Evolutionary conservation across 2,797 vertebrate genomes (phyloP).

Genomic region (Decapterus maruadsi): DNA sequence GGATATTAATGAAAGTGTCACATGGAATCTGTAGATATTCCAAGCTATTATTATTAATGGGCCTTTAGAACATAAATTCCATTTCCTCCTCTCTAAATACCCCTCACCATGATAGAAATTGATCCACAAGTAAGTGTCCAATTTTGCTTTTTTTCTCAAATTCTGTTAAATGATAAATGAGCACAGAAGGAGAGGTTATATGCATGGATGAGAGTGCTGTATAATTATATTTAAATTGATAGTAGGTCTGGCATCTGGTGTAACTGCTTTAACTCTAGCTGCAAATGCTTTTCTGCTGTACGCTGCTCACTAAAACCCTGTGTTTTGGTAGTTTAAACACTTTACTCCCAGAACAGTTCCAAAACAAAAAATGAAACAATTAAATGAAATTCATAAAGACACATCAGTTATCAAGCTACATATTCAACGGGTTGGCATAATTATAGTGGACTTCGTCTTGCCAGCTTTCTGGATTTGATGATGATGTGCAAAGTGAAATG

Average conservation of each 20-base stretch:
- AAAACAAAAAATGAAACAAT: neutral
- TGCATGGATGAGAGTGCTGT: constrained; percentile 70
- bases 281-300: neutral
- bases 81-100: constrained; percentile 76
- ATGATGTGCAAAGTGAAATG: constrained; percentile 9
- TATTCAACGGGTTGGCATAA: neutral
- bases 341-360: neutral
- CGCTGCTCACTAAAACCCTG: neutral
- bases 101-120: constrained; percentile 80
- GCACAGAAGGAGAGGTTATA: constrained; percentile 70
- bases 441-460: neutral
- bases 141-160: constrained; percentile 64
- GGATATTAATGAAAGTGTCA: constrained; percentile 82
- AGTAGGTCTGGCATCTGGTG: constrained; percentile 67
- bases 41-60: constrained; percentile 85
- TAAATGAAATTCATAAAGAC: neutral
- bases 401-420: neutral
- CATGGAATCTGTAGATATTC: constrained; percentile 77
- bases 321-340: neutral
- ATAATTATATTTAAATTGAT: constrained; percentile 81
- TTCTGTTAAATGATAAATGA: constrained; percentile 76
- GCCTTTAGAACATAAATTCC: constrained; percentile 74
- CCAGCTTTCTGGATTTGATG: constrained; percentile 6
- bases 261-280: neutral
- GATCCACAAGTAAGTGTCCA: constrained; percentile 78